phyloP scores from a whole-genome alignment of 2,113 vertebrate species.

The Ophthalmolycus amberensis region DNA sequence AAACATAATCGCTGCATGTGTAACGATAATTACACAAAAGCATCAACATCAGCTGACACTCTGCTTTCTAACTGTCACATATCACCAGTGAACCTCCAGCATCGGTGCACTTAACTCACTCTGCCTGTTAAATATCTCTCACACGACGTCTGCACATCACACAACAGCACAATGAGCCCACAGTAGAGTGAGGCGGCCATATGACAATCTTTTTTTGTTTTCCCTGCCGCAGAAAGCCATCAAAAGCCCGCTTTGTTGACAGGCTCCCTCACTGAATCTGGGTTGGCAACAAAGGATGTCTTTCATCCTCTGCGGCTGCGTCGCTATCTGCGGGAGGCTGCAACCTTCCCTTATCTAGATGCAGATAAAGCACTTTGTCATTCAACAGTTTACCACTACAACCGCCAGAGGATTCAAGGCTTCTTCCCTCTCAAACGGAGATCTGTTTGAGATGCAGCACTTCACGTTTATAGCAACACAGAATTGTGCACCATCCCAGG shows the following conservation, averaged over 20 bases:
- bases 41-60: not conserved
- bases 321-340: conserved; percentile 66
- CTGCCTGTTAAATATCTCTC: conserved; percentile 22
- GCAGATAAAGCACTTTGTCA: conserved; percentile 68
- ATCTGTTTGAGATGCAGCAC: conserved; percentile 52
- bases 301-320: conserved; percentile 66
- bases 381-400: conserved; percentile 64
- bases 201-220: conserved; percentile 40
- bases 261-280: conserved; percentile 58
- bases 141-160: conserved; percentile 14
- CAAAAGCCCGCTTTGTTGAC: conserved; percentile 69
- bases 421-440: conserved; percentile 30
- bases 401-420: conserved; percentile 41
- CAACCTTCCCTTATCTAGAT: conserved; percentile 67
- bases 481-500: conserved; percentile 6
- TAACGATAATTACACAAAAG: not conserved
- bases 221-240: conserved; percentile 29
- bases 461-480: conserved; percentile 16
- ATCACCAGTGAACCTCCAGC: not conserved
- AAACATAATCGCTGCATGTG: too few relatives aligned
- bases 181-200: conserved; percentile 35
- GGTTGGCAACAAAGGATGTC: conserved; percentile 68
- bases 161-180: conserved; percentile 29
- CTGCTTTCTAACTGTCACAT: not conserved
- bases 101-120: conserved; percentile 2